Conservation (phyloP, 2,113 vertebrate species). For the Pteruthius melanotis region DNA sequence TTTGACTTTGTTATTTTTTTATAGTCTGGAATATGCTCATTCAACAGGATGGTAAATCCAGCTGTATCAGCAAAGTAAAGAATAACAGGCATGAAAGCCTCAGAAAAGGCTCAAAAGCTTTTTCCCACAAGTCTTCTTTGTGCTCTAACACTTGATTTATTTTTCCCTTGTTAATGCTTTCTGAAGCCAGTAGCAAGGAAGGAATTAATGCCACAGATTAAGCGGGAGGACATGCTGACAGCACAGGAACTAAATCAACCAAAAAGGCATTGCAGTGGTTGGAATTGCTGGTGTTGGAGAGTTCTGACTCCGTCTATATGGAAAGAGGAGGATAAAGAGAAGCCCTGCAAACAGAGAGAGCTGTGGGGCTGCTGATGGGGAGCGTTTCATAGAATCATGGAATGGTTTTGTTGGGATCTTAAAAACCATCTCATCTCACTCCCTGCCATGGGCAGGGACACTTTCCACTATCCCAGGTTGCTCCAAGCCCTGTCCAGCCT, state of each 20-base stretch:
- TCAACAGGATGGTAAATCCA: conserved; percentile 59
- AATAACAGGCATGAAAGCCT: conserved; percentile 60
- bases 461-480: not conserved
- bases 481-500: not conserved
- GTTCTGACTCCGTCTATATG: not conserved
- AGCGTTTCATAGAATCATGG: not conserved
- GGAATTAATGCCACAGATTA: conserved; percentile 38
- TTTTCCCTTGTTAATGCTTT: conserved; percentile 54
- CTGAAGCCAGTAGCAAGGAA: conserved; percentile 60
- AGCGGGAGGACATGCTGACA: conserved; percentile 31
- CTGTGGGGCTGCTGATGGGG: not conserved
- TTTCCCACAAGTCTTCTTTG: conserved; percentile 64
- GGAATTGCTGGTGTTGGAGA: not conserved
- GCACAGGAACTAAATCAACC: conserved; percentile 43
- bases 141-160: conserved; percentile 58
- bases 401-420: not conserved
- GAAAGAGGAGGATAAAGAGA: not conserved
- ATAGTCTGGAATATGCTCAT: conserved; percentile 44
- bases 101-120: conserved; percentile 43
- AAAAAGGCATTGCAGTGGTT: not conserved
- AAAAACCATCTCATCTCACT: not conserved
- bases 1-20: conserved; percentile 34
- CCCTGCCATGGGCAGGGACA: not conserved
- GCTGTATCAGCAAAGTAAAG: conserved; percentile 62
- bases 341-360: not conserved